Evolutionary conservation across 1,140 invertebrate species (phyloP), one percentile per base, ranked within the genome.

Genomic region (Brachionus paranguensis): DNA sequence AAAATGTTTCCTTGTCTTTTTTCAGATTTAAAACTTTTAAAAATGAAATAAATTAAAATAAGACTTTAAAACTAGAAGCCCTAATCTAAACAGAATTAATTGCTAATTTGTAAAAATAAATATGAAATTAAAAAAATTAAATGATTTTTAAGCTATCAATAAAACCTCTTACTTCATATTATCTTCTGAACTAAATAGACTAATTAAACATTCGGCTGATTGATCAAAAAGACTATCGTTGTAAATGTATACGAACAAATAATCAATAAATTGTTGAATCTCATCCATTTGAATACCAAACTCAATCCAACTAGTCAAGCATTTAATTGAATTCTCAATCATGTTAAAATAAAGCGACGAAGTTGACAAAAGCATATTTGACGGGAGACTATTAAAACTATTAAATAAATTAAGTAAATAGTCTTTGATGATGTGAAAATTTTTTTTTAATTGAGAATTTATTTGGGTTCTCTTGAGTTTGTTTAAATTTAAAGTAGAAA

Each of bases 181-280:
- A 41, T 81, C 78, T 37, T 81, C 78, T 24, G 78, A 81, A 27
- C 78, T 68, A 45, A 81, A 81, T 1, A 81, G 33, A 60, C 53
- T 64, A 14, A 53, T 81, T 24, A 81, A 27, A 41, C 78, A 81
- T 64, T 81, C 78, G 14, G 78, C 78, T 14, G 78, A 60, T 60
- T 81, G 78, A 41, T 81, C 78, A 47, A 81, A 81, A 11, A 81
- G 27, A 81, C 43, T 64, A 64, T 81, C 78, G 45, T 81, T 81
- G 12, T 81, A 81, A 45, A 81, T 81, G 53, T 81, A 81, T 11
- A 81, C 78, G 27, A 81, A 81, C 29, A 81, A 45, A 81, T 81
- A 81, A 45, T 81, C 78, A 45, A 81, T 60, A 68, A 81, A 81
- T n/a, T 60, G 78, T 27, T 81, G 53, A 45, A 81, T 81, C 11